Percentiles rank a stretch among this genome's conserved stretches.
Evolutionary conservation across 2,888 invertebrate genomes (phyloP).

Genomic region (Eupithecia subumbrata): DNA sequence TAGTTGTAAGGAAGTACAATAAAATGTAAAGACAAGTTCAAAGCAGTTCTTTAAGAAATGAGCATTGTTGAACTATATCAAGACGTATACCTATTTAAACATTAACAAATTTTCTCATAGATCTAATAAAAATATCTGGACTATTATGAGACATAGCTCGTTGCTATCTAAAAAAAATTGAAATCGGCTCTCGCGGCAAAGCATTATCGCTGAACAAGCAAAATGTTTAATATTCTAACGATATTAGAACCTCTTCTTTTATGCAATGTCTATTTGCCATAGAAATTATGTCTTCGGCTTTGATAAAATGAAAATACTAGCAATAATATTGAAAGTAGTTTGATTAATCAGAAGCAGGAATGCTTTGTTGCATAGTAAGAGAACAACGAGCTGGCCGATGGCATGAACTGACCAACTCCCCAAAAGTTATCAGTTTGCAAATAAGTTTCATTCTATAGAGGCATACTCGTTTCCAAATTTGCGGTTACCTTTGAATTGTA

Average conservation of each 20-base stretch:
- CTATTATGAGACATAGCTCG: background rate
- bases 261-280: background rate
- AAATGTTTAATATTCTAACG: background rate
- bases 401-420: constrained; percentile 70
- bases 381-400: constrained; percentile 60
- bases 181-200: background rate
- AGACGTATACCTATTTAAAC: too few species aligned
- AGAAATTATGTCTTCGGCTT: background rate
- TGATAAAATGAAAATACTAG: background rate
- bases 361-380: constrained; percentile 71
- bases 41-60: background rate
- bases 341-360: constrained; percentile 61
- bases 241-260: background rate
- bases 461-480: constrained; percentile 80
- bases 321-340: constrained; percentile 51
- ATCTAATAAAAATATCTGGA: background rate
- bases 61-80: background rate
- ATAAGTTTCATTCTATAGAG: constrained; percentile 78
- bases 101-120: background rate
- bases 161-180: background rate
- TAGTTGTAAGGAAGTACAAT: background rate
- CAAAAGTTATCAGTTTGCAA: constrained; percentile 81
- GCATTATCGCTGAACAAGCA: background rate
- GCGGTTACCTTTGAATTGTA: constrained; percentile 83
- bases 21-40: background rate